phyloP scores from a whole-genome alignment of 1,140 invertebrate species.

The Mizuhopecten yessoensis region DNA sequence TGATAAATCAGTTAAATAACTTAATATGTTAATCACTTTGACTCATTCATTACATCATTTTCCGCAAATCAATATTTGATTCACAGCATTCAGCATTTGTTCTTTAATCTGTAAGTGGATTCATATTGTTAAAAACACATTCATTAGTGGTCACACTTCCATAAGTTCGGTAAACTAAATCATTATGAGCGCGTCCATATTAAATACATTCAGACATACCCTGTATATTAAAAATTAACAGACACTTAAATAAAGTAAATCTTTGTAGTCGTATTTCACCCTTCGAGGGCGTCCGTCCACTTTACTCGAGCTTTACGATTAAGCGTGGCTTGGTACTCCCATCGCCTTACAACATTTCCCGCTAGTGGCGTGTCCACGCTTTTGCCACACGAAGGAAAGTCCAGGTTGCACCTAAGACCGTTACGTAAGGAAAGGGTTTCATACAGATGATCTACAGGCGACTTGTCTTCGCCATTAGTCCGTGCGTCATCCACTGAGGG shows the following conservation, averaged over 20 bases:
- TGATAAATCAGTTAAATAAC: no score
- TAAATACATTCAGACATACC: background rate
- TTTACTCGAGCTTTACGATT: background rate
- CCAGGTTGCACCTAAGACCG: background rate
- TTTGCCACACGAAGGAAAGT: background rate
- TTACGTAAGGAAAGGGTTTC: background rate
- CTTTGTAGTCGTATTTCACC: background rate
- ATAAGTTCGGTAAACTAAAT: background rate
- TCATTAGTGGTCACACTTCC: no score
- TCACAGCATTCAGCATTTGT: no score
- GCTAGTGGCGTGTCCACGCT: background rate
- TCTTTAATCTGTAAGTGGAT: no score
- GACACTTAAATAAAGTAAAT: background rate
- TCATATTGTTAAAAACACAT: no score
- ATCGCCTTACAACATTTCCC: background rate
- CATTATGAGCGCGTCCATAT: background rate
- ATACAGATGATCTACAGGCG: background rate
- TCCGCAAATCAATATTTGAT: no score
- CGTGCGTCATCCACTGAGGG: background rate
- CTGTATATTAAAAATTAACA: background rate
- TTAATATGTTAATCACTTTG: no score
- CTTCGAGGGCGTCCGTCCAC: background rate
- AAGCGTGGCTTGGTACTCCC: background rate
- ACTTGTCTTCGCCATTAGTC: background rate
- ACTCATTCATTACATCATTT: no score